These are phyloP conservation scores for Pentalonia nigronervosa DNA, from an alignment of 1,140 invertebrate genomes.

Conservation along the genomic window DNA sequence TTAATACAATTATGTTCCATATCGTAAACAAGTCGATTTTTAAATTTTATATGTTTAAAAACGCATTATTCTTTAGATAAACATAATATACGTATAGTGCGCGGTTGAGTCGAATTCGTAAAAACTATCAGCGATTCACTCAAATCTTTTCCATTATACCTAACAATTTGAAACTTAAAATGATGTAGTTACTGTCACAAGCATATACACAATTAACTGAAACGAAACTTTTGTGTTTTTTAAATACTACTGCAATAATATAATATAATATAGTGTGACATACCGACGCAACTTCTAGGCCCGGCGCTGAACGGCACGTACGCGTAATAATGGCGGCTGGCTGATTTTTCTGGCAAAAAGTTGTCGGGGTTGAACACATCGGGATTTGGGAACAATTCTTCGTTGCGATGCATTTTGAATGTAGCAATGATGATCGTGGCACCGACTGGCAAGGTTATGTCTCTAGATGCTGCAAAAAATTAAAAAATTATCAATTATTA, in stretches of 20 bases:
- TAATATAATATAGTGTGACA: conserved; percentile 60
- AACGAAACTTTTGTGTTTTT: neutral
- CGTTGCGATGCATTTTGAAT: conserved; percentile 74
- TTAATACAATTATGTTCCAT: neutral
- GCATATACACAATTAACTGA: neutral
- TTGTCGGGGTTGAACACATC: conserved; percentile 84
- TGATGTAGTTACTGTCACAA: neutral
- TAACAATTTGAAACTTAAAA: neutral
- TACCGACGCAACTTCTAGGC: conserved; percentile 83
- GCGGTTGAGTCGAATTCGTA: neutral
- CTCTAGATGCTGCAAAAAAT: conserved; percentile 64
- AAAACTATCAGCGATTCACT: neutral
- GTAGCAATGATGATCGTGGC: conserved; percentile 73
- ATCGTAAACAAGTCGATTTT: neutral
- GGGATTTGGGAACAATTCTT: conserved; percentile 78
- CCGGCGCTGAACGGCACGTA: conserved; percentile 89
- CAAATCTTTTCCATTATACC: neutral
- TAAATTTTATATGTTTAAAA: neutral
- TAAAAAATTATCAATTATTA: neutral
- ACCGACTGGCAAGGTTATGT: conserved; percentile 72
- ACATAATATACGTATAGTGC: neutral
- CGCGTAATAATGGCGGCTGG: conserved; percentile 80
- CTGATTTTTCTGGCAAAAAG: conserved; percentile 79
- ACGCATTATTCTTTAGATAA: neutral
- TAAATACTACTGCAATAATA: neutral